phyloP scores from a whole-genome alignment of 2,797 vertebrate genomes.

The Peromyscus attwateri region DNA sequence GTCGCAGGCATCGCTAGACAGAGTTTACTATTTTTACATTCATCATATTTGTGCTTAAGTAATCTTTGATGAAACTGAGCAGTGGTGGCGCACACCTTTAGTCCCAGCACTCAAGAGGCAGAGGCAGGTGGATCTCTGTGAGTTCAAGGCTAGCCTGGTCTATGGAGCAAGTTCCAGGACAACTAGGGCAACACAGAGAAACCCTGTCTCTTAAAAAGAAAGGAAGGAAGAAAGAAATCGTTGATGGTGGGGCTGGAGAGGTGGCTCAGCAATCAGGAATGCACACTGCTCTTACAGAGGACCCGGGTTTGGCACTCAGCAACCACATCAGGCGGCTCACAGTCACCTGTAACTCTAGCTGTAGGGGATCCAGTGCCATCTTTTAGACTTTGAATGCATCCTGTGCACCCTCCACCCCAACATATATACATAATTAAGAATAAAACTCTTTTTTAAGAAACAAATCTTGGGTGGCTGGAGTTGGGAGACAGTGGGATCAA shows the following conservation, averaged over 20 bases:
- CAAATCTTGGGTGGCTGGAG: not conserved
- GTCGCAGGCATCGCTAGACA: not conserved
- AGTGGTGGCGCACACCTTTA: not conserved
- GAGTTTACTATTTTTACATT: conserved; percentile 4
- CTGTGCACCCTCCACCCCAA: not conserved
- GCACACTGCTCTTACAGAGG: not conserved
- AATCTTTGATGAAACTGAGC: not conserved
- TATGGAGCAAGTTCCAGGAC: not conserved
- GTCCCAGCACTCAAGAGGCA: not conserved
- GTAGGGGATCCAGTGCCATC: not conserved
- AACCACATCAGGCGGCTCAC: too few relatives aligned
- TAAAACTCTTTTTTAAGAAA: not conserved
- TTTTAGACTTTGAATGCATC: not conserved
- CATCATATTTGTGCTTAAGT: not conserved
- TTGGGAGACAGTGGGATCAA: conserved; percentile 16
- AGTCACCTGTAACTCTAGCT: not conserved
- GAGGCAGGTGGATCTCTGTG: not conserved
- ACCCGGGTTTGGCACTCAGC: not conserved
- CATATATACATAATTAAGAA: not conserved
- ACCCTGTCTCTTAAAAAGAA: not conserved
- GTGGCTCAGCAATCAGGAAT: not conserved
- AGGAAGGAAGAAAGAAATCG: not conserved
- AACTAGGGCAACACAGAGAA: not conserved
- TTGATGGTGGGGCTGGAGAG: not conserved
- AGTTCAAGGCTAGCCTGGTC: not conserved